phyloP scores from a whole-genome alignment of 2,888 invertebrate species.

The Epinotia ramella region DNA sequence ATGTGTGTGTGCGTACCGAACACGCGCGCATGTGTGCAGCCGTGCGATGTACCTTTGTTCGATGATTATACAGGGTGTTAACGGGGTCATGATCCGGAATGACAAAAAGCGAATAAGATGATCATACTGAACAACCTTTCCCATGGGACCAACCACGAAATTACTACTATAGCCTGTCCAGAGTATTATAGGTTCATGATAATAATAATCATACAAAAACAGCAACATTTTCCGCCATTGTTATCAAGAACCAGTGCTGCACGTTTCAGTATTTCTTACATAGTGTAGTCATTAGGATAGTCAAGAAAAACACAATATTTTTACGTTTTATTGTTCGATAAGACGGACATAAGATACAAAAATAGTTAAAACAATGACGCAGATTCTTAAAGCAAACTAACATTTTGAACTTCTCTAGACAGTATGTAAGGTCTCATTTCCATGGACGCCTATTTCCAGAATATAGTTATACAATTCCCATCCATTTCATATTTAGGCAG shows the following conservation, averaged over 20 bases:
- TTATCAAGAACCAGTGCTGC: not conserved
- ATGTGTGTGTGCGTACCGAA: no score
- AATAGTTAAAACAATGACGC: constrained; percentile 74
- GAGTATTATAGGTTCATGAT: no score
- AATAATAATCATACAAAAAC: no score
- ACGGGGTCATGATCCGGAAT: no score
- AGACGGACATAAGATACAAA: constrained; percentile 79
- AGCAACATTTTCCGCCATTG: not conserved
- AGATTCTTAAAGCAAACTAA: constrained; percentile 62
- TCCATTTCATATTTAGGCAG: not conserved
- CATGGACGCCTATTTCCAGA: not conserved
- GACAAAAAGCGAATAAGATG: no score
- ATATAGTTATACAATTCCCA: not conserved
- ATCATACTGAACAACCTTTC: no score
- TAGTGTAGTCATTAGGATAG: not conserved
- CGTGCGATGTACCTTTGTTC: no score
- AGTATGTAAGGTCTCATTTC: constrained; percentile 9
- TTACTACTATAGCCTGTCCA: no score
- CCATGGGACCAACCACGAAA: no score
- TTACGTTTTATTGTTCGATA: constrained; percentile 72
- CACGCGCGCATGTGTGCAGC: no score
- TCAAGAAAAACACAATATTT: constrained; percentile 48
- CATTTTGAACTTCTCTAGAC: constrained; percentile 49
- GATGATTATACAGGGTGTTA: no score
- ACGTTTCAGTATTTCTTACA: not conserved